Conservation (phyloP, 2,797 vertebrate genomes). For the Neosilurus mollespiculum region DNA sequence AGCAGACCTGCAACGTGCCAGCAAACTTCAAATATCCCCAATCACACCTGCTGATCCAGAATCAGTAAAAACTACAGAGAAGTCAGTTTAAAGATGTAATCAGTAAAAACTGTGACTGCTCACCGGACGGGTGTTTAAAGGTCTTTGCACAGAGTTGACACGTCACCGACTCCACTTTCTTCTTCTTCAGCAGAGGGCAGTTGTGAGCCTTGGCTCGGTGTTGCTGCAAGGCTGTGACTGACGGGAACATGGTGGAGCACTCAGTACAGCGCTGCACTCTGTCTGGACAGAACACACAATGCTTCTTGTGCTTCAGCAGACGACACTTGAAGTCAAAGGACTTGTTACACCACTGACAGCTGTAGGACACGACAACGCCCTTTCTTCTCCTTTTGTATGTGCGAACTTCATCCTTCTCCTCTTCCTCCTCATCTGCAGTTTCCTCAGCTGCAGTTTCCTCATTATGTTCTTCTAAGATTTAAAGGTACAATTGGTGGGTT, state of each 20-base stretch:
- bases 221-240: conserved; percentile 74
- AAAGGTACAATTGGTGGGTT: not conserved
- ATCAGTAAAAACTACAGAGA: not conserved
- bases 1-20: conserved; percentile 77
- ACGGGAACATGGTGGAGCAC: conserved; percentile 65
- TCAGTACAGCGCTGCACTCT: conserved; percentile 71
- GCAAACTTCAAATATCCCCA: not conserved
- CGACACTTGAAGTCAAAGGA: conserved; percentile 83
- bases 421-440: conserved; percentile 36
- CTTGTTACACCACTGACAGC: conserved; percentile 81
- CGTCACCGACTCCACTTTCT: conserved; percentile 66
- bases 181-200: conserved; percentile 71
- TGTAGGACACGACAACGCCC: conserved; percentile 62
- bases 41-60: not conserved
- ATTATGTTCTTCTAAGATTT: not conserved
- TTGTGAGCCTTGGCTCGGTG: conserved; percentile 73
- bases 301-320: conserved; percentile 78
- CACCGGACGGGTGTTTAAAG: conserved; percentile 87
- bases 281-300: conserved; percentile 74
- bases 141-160: conserved; percentile 83
- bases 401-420: conserved; percentile 20
- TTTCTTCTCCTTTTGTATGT: conserved; percentile 36
- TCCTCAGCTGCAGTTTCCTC: conserved; percentile 26
- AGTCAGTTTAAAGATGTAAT: not conserved
- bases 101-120: conserved; percentile 6